Evolutionary conservation across 2,888 invertebrate species (phyloP), one percentile per base, ranked within the genome.

Genomic region (Colostygia pectinataria): DNA sequence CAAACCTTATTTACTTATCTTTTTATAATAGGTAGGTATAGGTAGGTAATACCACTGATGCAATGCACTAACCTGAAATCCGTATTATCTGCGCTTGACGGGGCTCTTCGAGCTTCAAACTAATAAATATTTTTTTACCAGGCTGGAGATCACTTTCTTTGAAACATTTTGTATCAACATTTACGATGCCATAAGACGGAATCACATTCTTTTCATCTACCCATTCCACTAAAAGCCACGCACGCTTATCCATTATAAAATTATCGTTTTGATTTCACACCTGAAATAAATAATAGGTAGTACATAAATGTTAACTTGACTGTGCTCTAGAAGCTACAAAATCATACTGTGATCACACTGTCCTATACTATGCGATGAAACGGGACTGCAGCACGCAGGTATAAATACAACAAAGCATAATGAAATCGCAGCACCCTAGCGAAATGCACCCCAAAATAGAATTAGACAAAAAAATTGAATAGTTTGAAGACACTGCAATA

Each of bases 151-250:
- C 73, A 2, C 48, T 61, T 31, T 72, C 67, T 32, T 59, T 59
- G 8, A 65, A 69, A 0, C 65, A 55, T 41, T 68, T 40, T 2
- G 63, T 66, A 31, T 75, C 66, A 5, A 68, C 51, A 51, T 72
- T 72, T 3, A 83, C 73, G 1, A 83, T 67, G 33, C 69, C 72
- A 55, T 83, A 84, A 10, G 65, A 61, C 4, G 82, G 70, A 34
- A 76, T 76, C 7, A 74, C 53, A 29, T 73, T 68, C 1, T 55
- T 63, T 15, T 79, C 74, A 5, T 81, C 77, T 24, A 77, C 61
- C 80, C 80, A 84, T 57, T 83, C 80, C 1, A 84, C 76, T n/a
- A 85, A 66, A 4, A 83, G 53, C 84, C 84, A 85, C 28, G 72
- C 45, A 6, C 64, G 67, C 55, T 31, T 13, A 14, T 69, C 59